Evolutionary conservation across 2,113 vertebrate species (phyloP).

Genomic region (Hypocryptadius cinnamomeus): DNA sequence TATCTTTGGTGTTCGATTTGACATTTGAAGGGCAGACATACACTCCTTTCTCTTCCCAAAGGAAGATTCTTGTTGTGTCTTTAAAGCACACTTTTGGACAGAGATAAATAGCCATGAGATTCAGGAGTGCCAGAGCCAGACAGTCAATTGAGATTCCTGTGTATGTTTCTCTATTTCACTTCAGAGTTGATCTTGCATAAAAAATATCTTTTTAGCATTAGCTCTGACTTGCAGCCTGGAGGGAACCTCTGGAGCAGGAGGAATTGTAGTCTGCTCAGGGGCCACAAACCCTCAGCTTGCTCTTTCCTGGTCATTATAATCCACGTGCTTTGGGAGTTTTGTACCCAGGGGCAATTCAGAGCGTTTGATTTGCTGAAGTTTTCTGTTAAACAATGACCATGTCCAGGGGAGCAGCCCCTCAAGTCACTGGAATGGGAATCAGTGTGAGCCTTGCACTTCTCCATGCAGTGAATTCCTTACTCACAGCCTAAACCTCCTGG

Average conservation of each 20-base stretch:
- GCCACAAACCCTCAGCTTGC: rapidly evolving
- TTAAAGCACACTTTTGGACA: constrained; percentile 15
- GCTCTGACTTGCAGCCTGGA: background rate
- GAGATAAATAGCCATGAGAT: background rate
- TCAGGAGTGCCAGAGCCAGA: background rate
- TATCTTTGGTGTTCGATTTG: background rate
- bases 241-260: background rate
- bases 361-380: background rate
- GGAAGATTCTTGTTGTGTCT: background rate
- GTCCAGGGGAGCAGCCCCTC: background rate
- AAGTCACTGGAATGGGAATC: background rate
- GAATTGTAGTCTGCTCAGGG: background rate
- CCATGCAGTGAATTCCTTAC: background rate
- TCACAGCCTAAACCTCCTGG: background rate
- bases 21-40: background rate
- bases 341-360: background rate
- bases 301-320: background rate
- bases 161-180: background rate
- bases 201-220: background rate
- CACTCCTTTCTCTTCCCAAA: background rate
- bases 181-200: constrained; percentile 1
- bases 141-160: background rate
- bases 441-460: rapidly evolving
- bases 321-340: rapidly evolving
- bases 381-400: background rate